A percentile compares a stretch with the other conserved stretches of the same genome.
These are phyloP conservation scores for Stegophylla sp. DNA, from an alignment of 2,888 invertebrate genomes.

Conservation along the genomic window DNA sequence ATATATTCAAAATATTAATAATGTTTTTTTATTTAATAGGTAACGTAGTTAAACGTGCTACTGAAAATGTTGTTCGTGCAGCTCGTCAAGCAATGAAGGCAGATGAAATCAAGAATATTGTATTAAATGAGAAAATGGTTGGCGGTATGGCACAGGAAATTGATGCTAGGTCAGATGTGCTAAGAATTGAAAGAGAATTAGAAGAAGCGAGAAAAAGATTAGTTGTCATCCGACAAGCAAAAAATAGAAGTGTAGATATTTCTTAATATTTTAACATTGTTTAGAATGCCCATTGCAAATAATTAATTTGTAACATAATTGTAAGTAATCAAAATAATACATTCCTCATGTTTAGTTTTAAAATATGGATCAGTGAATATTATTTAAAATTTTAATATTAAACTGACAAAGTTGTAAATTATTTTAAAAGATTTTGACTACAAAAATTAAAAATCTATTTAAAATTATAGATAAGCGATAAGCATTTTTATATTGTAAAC, in stretches of 20 bases:
- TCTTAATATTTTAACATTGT: slow-evolving; percentile 32
- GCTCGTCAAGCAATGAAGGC: slow-evolving; percentile 55
- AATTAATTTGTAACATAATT: slow-evolving; percentile 13
- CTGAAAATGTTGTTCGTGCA: slow-evolving; percentile 51
- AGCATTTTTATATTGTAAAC: background rate
- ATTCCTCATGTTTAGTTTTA: slow-evolving; percentile 16
- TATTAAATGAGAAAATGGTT: slow-evolving; percentile 49
- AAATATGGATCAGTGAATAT: background rate
- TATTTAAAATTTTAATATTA: background rate
- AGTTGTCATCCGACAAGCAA: slow-evolving; percentile 49
- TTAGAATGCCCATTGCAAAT: background rate
- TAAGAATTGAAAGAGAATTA: slow-evolving; percentile 54
- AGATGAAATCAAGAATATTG: slow-evolving; percentile 44
- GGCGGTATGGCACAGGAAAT: slow-evolving; percentile 57
- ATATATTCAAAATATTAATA: background rate
- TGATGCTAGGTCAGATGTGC: slow-evolving; percentile 53
- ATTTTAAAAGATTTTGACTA: no score
- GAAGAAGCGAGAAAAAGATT: slow-evolving; percentile 55
- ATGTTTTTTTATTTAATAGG: slow-evolving; percentile 13
- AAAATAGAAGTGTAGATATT: slow-evolving; percentile 46
- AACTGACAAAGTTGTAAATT: background rate
- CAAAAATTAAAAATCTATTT: background rate
- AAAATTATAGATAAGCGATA: background rate
- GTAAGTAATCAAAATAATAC: slow-evolving; percentile 26
- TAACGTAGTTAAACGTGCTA: slow-evolving; percentile 56